These are phyloP conservation scores for Psittacara wagleri DNA, from an alignment of 2,113 vertebrate genomes.

Conservation along the genomic window DNA sequence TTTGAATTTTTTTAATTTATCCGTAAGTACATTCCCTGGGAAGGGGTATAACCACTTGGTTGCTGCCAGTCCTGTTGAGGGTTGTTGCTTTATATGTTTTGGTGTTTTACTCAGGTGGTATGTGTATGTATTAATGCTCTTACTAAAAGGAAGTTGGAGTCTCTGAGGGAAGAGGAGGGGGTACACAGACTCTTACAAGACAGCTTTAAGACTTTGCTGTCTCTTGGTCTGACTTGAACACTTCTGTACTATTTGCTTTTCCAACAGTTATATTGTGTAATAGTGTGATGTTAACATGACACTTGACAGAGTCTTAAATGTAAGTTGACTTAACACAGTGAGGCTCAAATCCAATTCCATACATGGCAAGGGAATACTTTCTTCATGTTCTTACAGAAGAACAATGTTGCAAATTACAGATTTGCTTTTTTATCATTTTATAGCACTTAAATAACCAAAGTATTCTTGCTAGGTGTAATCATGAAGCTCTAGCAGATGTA, in stretches of 20 bases:
- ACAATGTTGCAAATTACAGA: neutral
- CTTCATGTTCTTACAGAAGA: neutral
- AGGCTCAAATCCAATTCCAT: neutral
- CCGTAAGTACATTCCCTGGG: fast-evolving
- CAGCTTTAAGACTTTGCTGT: neutral
- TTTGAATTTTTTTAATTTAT: neutral
- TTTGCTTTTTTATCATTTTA: neutral
- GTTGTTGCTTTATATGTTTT: neutral
- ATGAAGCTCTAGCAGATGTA: neutral
- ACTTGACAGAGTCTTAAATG: neutral
- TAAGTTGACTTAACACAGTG: neutral
- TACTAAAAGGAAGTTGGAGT: neutral
- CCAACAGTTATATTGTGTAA: fast-evolving
- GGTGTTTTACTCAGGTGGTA: neutral
- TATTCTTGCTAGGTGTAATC: neutral
- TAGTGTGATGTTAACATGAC: neutral
- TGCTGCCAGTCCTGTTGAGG: neutral
- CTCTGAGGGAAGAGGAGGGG: neutral
- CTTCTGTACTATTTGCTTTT: neutral
- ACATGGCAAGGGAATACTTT: fast-evolving
- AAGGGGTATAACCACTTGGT: neutral
- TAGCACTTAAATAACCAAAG: neutral
- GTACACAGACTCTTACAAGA: neutral
- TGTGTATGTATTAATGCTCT: neutral
- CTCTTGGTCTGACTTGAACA: neutral